Base-by-base conservation (phyloP, 2,888 invertebrate genomes). In the Hyles lineata region DNA sequence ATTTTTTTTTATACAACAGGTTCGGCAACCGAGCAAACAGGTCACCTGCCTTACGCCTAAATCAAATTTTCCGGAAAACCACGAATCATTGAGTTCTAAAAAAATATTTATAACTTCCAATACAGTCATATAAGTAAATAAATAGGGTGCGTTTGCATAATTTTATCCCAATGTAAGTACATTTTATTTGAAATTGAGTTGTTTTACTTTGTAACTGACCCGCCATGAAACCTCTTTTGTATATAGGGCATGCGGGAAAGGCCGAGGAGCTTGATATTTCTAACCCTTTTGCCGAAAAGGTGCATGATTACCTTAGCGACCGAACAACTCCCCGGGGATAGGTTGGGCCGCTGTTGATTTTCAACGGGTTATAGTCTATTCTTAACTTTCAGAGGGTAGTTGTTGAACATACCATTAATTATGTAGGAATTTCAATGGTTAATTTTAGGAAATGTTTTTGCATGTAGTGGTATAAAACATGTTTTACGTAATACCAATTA, bases 241-340 rank as follows among this genome's bases (percentile, higher is more conserved):
- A 50, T 61, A 50, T 71, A 50, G 21, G 35, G 32, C 55, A 63
- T 72, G 63, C 43, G 63, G 67, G 21, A 69, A 71, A 70, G 70
- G 73, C 67, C 71, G 32, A 35, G 21, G 52, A 35, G 72, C 43
- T 58, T 72, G 32, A 72, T 70, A 70, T 73, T 70, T 70, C 74
- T 74, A 75, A 74, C 74, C 74, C 74, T 77, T 63, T 43, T 61
- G 73, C 74, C 70, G 60, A 73, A 75, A 78, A 76, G 78, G 77
- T 74, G 75, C 70, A 76, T 77, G 74, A 78, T 76, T 77, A 74
- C 76, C 72, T 73, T 73, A 73, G 76, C 63, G 72, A 76, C 73
- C 73, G 75, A 72, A 76, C 60, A 74, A 71, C 73, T 75, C 75
- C 75, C 60, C 29, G 73, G 63, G 76, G 75, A 62, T 72, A 73